Evolutionary conservation across 2,888 invertebrate genomes (phyloP), one percentile per base, ranked within the genome.

Genomic region (Nebria brevicollis): DNA sequence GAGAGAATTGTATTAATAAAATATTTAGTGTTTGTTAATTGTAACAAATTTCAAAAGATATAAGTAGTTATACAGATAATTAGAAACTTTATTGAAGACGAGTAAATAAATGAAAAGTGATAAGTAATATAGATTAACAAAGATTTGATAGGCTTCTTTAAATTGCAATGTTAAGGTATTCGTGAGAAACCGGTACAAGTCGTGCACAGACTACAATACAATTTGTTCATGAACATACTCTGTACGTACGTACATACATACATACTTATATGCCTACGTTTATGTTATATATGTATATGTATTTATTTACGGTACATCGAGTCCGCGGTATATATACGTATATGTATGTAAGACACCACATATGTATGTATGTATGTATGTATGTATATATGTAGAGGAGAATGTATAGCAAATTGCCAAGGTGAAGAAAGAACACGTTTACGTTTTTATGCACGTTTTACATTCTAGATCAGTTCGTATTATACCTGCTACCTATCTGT

Each of bases 51-150:
- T 34, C 34, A 34, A n/a, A 43, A 42, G 75, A 64, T 75, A 20
- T 20, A 20, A 20, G 54, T 20, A 75, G 20, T 10, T 75, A 75
- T 64, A 15, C 64, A 75, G 20, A 75, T 42, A 64, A 75, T 75
- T 75, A 75, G 43, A 75, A 75, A 42, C 64, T 42, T 54, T 42
- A 75, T 20, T 15, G 43, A 20, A 11, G 75, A 54, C 20, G 43
- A 42, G 75, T 75, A 75, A 75, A 75, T 75, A 75, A 75, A 75
- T 64, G 75, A 54, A 54, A 54, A 11, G 54, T 54, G 54, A 54
- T 54, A 54, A 54, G 34, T 34, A 34, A 54, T 54, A 6, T 54
- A 54, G 13, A 54, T 54, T 8, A 54, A 13, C 13, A 13, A 11
- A 8, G 54, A 54, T 54, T 54, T 13, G 54, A 54, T 54, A 7